Evolutionary conservation across 2,888 invertebrate species (phyloP), one percentile per base, ranked within the genome.

Genomic region (Cosmorhoe ocellata): DNA sequence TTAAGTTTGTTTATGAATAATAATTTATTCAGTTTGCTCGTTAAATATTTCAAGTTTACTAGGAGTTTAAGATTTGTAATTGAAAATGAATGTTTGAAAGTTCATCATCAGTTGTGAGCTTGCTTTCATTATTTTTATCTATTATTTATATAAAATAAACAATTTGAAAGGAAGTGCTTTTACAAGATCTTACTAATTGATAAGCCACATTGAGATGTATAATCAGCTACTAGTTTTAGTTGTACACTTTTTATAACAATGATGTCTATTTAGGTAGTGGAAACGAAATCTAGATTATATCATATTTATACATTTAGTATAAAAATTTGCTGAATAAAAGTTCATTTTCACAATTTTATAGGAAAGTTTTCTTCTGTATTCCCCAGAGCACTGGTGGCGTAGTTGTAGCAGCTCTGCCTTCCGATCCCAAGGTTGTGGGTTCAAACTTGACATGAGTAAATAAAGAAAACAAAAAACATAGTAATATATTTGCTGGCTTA

Each of bases 291-390:
- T 88, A 88, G 88, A 87, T 82, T 89, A 88, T 89, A 89, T 86
- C 86, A 86, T 89, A 90, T 90, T 90, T 90, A 90, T 90, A 90
- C 89, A 89, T 88, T 89, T 89, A 90, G 90, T 88, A 89, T 90
- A 88, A 90, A 48, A 89, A 86, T 86, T 88, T 89, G 88, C 88
- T 88, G 88, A 88, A 90, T 89, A 86, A 89, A 89, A 90, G 83
- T 89, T 90, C 89, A 89, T 90, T 90, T 89, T 90, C 89, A 90
- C 87, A 85, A 88, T 87, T 90, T 89, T 88, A 83, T 69, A 52
- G 65, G 65, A 73, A 78, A 72, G 81, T 84, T 67, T 50, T 44
- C 33, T 41, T 33, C 10, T 34, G 27, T 32, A 7, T 30, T 11
- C 30, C 30, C n/a, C n/a, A n/a, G n/a, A n/a, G n/a, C n/a, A n/a